Conservation (phyloP, 2,797 vertebrate genomes). For the Triplophysa bombifrons region DNA sequence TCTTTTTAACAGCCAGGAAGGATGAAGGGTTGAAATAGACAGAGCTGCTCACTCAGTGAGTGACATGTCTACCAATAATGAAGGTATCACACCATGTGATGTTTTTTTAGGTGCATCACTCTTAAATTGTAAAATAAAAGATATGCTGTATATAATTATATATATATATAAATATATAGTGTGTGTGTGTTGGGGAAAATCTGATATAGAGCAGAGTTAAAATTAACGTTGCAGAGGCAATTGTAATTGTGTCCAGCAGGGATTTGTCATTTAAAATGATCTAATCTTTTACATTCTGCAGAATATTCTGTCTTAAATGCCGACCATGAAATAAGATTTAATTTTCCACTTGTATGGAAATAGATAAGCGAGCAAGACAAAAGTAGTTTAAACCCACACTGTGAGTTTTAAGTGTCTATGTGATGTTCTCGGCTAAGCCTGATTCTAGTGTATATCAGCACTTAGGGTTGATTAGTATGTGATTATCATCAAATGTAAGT, state of each 20-base stretch:
- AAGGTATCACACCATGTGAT: conserved; percentile 38
- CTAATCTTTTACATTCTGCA: conserved; percentile 32
- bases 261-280: conserved; percentile 45
- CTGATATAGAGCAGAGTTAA: conserved; percentile 29
- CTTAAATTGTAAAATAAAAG: not conserved
- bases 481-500: conserved; percentile 2
- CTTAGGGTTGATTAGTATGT: conserved; percentile 21
- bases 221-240: conserved; percentile 32
- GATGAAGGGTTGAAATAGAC: conserved; percentile 32
- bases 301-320: conserved; percentile 39
- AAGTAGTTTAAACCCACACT: conserved; percentile 32
- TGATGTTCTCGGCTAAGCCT: conserved; percentile 11
- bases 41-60: conserved; percentile 8
- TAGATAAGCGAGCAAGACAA: conserved; percentile 34
- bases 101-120: not conserved
- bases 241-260: conserved; percentile 27
- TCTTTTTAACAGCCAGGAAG: conserved; percentile 28
- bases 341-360: conserved; percentile 40
- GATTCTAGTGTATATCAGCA: conserved; percentile 34
- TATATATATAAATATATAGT: not conserved
- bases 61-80: conserved; percentile 32
- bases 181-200: not conserved
- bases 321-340: conserved; percentile 51
- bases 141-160: too few species aligned
- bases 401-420: conserved; percentile 6